Evolutionary conservation across 1,140 invertebrate genomes (phyloP).

Genomic region (Drosophila varians): DNA sequence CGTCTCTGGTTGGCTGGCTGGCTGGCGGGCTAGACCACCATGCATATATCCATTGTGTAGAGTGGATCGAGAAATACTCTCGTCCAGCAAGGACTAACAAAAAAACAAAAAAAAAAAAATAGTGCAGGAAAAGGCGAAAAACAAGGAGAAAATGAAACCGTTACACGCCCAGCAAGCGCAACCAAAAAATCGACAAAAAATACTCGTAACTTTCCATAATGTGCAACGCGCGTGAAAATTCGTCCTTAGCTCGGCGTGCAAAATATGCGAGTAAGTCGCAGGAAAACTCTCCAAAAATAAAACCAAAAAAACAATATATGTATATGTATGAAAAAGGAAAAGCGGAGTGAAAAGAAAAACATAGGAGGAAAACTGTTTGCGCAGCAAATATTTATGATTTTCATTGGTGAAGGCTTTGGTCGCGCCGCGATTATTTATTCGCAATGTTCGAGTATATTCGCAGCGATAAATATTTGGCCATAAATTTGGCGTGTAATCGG

Average conservation of each 20-base stretch:
- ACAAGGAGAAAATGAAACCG: constrained; percentile 62
- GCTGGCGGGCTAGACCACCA: constrained; percentile 34
- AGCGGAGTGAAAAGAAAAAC: constrained; percentile 3
- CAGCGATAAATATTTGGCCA: constrained; percentile 71
- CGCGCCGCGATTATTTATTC: constrained; percentile 48
- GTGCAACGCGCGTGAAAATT: constrained; percentile 78
- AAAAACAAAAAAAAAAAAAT: neutral
- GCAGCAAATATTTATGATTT: constrained; percentile 75
- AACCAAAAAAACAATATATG: constrained; percentile 14
- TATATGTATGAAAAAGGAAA: neutral
- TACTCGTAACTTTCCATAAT: constrained; percentile 58
- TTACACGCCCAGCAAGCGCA: constrained; percentile 68
- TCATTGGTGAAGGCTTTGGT: constrained; percentile 34
- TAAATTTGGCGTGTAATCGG: constrained; percentile 68
- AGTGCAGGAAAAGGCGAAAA: constrained; percentile 3
- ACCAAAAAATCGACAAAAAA: constrained; percentile 24
- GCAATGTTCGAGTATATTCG: constrained; percentile 51
- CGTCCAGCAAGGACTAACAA: constrained; percentile 22
- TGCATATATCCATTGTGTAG: constrained; percentile 72
- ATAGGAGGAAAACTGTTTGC: constrained; percentile 64
- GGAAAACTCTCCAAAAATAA: constrained; percentile 30
- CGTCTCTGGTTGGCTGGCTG: constrained; percentile 32
- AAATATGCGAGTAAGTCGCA: constrained; percentile 45
- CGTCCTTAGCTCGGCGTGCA: constrained; percentile 62
- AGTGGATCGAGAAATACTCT: constrained; percentile 44